Evolutionary conservation across 2,888 invertebrate species (phyloP).

Genomic region (Therioaphis trifolii): DNA sequence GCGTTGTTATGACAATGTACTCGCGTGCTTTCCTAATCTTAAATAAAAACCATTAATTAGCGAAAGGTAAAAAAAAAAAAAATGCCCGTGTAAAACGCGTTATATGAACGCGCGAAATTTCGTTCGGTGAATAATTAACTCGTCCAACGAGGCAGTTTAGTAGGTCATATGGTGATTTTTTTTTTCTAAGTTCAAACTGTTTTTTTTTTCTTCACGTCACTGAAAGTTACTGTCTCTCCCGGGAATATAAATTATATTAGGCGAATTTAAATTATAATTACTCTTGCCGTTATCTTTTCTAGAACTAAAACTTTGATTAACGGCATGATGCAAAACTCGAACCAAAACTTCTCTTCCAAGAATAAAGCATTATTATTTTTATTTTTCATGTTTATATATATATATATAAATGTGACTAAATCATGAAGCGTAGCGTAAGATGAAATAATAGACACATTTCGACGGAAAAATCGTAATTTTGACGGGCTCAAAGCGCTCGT

Average conservation of each 20-base stretch:
- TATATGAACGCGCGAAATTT: not conserved
- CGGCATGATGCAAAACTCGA: slow-evolving; percentile 30
- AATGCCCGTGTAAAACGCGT: no score
- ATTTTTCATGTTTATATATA: not conserved
- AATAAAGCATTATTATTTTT: slow-evolving; percentile 35
- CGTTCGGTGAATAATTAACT: not conserved
- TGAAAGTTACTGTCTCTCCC: slow-evolving; percentile 27
- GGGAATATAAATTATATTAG: slow-evolving; percentile 42
- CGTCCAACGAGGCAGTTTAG: not conserved
- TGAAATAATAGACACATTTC: not conserved
- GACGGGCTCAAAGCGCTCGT: not conserved
- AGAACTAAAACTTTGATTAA: slow-evolving; percentile 56
- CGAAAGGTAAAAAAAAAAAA: no score
- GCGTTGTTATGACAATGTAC: not conserved
- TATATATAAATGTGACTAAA: not conserved
- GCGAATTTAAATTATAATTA: slow-evolving; percentile 58
- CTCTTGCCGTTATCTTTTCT: slow-evolving; percentile 45
- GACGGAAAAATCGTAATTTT: not conserved
- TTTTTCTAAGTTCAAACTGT: not conserved
- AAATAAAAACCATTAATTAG: slow-evolving; percentile 9
- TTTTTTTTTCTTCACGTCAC: not conserved
- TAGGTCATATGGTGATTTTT: not conserved
- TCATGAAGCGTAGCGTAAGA: not conserved
- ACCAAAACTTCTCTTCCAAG: slow-evolving; percentile 44
- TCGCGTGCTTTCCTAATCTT: not conserved